These are phyloP conservation scores for Hypothenemus hampei DNA, from an alignment of 1,140 invertebrate genomes.

Conservation along the genomic window DNA sequence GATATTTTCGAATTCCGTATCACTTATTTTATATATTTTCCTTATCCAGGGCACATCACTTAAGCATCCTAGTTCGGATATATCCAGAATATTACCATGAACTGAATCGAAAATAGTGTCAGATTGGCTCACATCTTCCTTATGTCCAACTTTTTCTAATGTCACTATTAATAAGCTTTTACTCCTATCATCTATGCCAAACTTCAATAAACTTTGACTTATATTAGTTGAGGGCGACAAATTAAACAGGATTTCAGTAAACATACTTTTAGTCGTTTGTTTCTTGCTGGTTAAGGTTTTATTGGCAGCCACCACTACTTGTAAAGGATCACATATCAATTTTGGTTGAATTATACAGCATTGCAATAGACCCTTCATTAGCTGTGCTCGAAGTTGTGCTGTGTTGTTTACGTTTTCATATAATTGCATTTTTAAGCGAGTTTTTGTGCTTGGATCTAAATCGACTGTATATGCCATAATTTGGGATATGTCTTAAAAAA, in stretches of 20 bases:
- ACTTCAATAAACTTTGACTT: conserved; percentile 57
- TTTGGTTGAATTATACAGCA: conserved; percentile 60
- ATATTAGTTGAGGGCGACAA: conserved; percentile 66
- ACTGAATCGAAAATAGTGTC: conserved; percentile 21
- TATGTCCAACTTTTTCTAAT: conserved; percentile 48
- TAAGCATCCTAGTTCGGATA: conserved; percentile 28
- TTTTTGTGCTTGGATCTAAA: conserved; percentile 50
- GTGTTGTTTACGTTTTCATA: conserved; percentile 58
- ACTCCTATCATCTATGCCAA: conserved; percentile 57
- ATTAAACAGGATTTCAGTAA: conserved; percentile 64
- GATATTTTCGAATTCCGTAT: conserved; percentile 28
- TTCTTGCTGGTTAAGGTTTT: conserved; percentile 56
- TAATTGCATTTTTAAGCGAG: conserved; percentile 51
- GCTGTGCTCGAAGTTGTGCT: conserved; percentile 50
- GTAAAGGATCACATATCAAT: conserved; percentile 60
- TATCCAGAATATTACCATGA: conserved; percentile 31
- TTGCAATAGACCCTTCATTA: conserved; percentile 50
- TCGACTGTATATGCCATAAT: conserved; percentile 12
- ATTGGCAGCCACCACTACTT: conserved; percentile 62
- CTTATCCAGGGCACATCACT: conserved; percentile 28
- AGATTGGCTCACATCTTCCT: conserved; percentile 39
- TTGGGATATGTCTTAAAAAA: background rate
- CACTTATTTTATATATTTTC: conserved; percentile 34
- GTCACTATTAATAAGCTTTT: conserved; percentile 53
- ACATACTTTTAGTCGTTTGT: conserved; percentile 58